Base-by-base conservation (phyloP, 2,113 vertebrate genomes). In the Pedionomus torquatus region DNA sequence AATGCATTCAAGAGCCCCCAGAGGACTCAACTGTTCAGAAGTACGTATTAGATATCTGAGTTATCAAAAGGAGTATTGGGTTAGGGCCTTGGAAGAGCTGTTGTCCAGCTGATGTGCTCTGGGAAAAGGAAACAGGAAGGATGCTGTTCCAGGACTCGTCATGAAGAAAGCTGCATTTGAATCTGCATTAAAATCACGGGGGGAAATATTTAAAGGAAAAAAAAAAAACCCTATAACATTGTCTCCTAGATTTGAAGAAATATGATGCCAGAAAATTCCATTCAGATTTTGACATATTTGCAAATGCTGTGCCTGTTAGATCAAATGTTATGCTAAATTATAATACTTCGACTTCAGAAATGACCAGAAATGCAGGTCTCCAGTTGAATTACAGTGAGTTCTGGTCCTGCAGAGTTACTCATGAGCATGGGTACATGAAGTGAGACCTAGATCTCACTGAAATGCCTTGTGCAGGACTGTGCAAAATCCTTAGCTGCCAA, bases 401-500 rank as follows among this genome's bases (percentile, higher is more conserved):
- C 17, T 46, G 10, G n/a, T 54, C 31, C 70, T 76, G 24, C 17
- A 51, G 19, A 18, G 13, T 30, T 18, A n/a, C 21, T 19, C 1
- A 1, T 7, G 7, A 35, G 7, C n/a, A 75, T 17, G 7, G 3
- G 8, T 37, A 64, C 52, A 48, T 11, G 44, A 64, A 82, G 43
- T 2, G 7, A 69, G 39, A 90, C 5, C 3, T 7, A 74, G 19
- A 74, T 57, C 11, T 51, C 41, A 55, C 51, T 77, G 28, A 85
- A 83, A 77, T 43, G n/a, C 5, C 39, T 76, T 2, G 0, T 4
- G 15, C 24, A 96, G 24, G 10, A 51, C 16, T 21, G 18, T 74
- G 23, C 43, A 90, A 85, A 85, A 72, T 55, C 52, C 37, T 83
- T 24, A 51, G 26, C 70, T 88, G 71, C 85, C 54, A 86, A 87